Conservation (phyloP, 2,888 invertebrate species). For the Marronus borbonicus region DNA sequence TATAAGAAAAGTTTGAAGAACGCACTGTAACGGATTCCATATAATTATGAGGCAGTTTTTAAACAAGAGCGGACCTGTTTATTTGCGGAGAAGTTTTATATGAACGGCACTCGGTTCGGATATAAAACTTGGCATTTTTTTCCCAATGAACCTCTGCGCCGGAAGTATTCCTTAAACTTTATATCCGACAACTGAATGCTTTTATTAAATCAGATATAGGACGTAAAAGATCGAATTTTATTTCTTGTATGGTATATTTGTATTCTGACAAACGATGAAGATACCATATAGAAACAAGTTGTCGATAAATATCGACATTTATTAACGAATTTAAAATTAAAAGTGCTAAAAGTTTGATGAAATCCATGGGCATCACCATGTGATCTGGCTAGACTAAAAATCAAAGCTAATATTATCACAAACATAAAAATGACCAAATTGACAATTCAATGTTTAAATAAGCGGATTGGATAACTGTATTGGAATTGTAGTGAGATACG, state of each 20-base stretch:
- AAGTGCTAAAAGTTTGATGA: too few species aligned
- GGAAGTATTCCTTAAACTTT: conserved; percentile 32
- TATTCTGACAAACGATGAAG: too few species aligned
- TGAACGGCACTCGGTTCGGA: conserved; percentile 30
- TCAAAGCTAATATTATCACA: too few species aligned
- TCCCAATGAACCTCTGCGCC: neutral
- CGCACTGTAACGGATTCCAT: conserved; percentile 17
- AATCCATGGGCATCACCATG: too few species aligned
- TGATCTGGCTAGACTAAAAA: too few species aligned
- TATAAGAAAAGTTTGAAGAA: conserved; percentile 49
- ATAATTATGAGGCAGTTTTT: conserved; percentile 45
- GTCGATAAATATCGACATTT: too few species aligned
- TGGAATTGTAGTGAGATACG: too few species aligned
- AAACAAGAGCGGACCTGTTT: conserved; percentile 41
- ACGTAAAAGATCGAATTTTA: neutral
- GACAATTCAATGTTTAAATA: too few species aligned
- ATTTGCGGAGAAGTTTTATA: conserved; percentile 43
- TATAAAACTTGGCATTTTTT: conserved; percentile 32
- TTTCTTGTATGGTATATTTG: neutral
- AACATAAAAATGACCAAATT: too few species aligned
- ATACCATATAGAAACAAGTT: too few species aligned
- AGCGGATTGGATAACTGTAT: too few species aligned
- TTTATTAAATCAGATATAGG: neutral
- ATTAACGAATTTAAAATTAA: too few species aligned
- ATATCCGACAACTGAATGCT: neutral